Evolutionary conservation across 2,113 vertebrate genomes (phyloP), one percentile per base, ranked within the genome.

Genomic region (Otus sunia): DNA sequence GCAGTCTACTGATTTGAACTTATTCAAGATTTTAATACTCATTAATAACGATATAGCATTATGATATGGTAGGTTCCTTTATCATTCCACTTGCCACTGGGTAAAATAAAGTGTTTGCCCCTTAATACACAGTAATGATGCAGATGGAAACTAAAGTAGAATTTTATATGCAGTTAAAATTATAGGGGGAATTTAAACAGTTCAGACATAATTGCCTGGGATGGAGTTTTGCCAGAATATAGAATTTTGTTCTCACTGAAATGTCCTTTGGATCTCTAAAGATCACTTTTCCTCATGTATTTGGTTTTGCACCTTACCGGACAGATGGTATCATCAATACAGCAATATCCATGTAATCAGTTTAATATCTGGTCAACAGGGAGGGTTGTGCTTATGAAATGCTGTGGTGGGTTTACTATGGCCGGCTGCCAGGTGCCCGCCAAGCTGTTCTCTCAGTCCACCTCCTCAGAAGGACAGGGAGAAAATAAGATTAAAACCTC

Each of bases 191-290:
- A 91, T 82, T 84, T 63, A 52, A 80, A 4, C 15, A 75, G 30
- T 72, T 58, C 37, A 53, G 16, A 49, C 2, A 53, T 89, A 91
- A 95, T 91, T 91, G 19, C 27, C 30, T 47, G 36, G 36, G 43
- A 45, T 86, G 75, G 90, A 88, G 32, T 58, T 69, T 83, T 93
- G 59, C 83, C 83, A 94, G 88, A 91, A 93, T 53, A 20, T 92
- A 88, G 43, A 87, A 53, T 89, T 94, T 91, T 94, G 10, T 32
- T 91, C 23, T 82, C 32, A 58, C 21, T 64, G 73, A 88, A 85
- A 81, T 39, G 26, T 86, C n/a, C 49, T 87, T 92, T 78, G 27
- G 10, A 78, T 73, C 39, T 81, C 66, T 87, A 45, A 89, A 92
- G 86, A 94, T 89, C 27, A 15, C 49, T 75, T 91, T 85, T 86